A percentile compares a stretch with the other conserved stretches of the same genome.
These are phyloP conservation scores for Pseudochaenichthys georgianus DNA, from an alignment of 2,797 vertebrate species.

Conservation along the genomic window DNA sequence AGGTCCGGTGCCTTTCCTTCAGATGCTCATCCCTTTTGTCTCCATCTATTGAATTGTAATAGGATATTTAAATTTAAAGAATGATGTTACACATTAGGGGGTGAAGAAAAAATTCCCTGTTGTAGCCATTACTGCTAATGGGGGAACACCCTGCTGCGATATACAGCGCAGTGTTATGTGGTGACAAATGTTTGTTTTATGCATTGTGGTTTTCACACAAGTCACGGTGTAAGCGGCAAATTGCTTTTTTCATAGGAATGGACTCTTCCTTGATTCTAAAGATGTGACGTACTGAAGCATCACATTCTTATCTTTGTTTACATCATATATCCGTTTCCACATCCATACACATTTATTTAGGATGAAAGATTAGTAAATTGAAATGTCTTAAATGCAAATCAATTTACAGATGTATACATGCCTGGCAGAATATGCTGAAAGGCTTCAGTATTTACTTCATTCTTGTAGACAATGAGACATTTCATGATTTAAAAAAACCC, in stretches of 20 bases:
- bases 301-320: background rate
- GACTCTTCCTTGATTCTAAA: background rate
- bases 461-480: conserved; percentile 78
- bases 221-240: conserved; percentile 21
- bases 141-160: conserved; percentile 30
- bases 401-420: conserved; percentile 17
- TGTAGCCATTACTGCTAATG: conserved; percentile 57
- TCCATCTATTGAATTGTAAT: conserved; percentile 82
- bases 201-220: conserved; percentile 31
- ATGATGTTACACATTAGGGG: conserved; percentile 66
- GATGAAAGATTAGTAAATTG: conserved; percentile 11
- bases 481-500: conserved; percentile 31
- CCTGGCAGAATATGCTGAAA: conserved; percentile 18
- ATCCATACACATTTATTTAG: conserved; percentile 7
- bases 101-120: conserved; percentile 51
- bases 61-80: conserved; percentile 74
- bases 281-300: background rate
- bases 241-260: conserved; percentile 11
- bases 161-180: conserved; percentile 15
- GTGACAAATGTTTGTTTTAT: conserved; percentile 52
- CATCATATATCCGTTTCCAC: background rate
- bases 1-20: conserved; percentile 82
- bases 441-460: conserved; percentile 65
- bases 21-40: conserved; percentile 71
- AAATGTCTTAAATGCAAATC: conserved; percentile 34